Percentiles rank a stretch among this genome's conserved stretches.
These are phyloP conservation scores for Cheilosia variabilis DNA, from an alignment of 2,888 invertebrate species.

Conservation along the genomic window DNA sequence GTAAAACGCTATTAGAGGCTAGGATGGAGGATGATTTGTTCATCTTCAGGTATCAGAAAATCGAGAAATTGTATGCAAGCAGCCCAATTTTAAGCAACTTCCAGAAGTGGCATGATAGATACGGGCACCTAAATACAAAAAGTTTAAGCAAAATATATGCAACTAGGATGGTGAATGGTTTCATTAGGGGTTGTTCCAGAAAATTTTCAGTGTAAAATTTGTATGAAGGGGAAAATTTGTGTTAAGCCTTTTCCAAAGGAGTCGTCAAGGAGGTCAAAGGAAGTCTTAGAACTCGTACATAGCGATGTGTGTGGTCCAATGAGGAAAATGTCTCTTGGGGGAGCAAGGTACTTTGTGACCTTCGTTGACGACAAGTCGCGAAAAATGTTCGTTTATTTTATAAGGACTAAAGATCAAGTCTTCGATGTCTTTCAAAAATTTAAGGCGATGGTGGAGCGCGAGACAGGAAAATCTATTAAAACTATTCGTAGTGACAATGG, in stretches of 20 bases:
- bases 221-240: conserved; percentile 55
- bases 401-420: conserved; percentile 61
- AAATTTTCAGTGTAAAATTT: conserved; percentile 29
- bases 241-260: conserved; percentile 47
- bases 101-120: no score
- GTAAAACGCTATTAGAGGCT: no score
- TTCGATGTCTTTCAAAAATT: conserved; percentile 60
- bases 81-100: no score
- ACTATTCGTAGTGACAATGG: conserved; percentile 58
- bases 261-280: conserved; percentile 23
- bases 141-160: conserved; percentile 34
- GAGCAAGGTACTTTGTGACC: conserved; percentile 66
- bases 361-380: conserved; percentile 70
- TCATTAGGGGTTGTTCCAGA: conserved; percentile 14
- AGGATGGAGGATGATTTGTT: no score
- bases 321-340: conserved; percentile 53
- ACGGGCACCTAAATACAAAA: conserved; percentile 44
- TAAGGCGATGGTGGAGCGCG: conserved; percentile 55
- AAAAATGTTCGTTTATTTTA: conserved; percentile 55
- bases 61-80: neutral
- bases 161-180: conserved; percentile 31
- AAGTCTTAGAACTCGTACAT: conserved; percentile 62
- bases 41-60: neutral
- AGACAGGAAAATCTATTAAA: conserved; percentile 60
- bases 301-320: conserved; percentile 69